Percentiles rank a stretch among this genome's conserved stretches.
Conservation (phyloP, 2,888 invertebrate species). For the Tethea ocularis region DNA sequence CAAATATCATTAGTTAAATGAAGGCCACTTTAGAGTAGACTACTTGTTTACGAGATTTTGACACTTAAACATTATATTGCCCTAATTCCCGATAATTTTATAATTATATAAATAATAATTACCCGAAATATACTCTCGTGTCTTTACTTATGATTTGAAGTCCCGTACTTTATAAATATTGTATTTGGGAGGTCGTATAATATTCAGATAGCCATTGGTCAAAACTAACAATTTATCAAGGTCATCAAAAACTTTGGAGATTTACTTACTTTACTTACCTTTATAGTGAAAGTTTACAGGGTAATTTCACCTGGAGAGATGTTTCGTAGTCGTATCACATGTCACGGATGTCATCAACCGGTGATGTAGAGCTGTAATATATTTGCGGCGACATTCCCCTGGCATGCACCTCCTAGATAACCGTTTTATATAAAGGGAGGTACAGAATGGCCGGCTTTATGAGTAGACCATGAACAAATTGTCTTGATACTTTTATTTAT, state of each 20-base stretch:
- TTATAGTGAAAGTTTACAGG: neutral
- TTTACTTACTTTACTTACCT: no score
- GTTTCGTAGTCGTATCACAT: conserved; percentile 26
- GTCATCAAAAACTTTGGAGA: neutral
- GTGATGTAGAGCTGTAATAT: conserved; percentile 54
- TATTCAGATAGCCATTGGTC: neutral
- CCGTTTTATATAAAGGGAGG: conserved; percentile 19
- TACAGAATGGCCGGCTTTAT: neutral
- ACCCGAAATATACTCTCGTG: neutral
- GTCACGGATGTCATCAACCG: conserved; percentile 43
- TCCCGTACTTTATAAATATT: neutral
- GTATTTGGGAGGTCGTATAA: neutral
- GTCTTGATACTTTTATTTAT: neutral
- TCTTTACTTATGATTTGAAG: neutral
- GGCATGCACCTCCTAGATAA: conserved; percentile 50
- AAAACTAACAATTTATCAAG: neutral
- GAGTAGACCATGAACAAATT: neutral
- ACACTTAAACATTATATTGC: conserved; percentile 16
- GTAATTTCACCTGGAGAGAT: conserved; percentile 21
- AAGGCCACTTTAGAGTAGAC: conserved; percentile 29
- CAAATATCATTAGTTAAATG: conserved; percentile 27
- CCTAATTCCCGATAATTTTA: conserved; percentile 6
- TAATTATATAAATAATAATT: neutral
- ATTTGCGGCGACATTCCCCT: conserved; percentile 42
- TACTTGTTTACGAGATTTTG: conserved; percentile 28